Evolutionary conservation across 2,888 invertebrate genomes (phyloP).

Genomic region (Auanema sp.): DNA sequence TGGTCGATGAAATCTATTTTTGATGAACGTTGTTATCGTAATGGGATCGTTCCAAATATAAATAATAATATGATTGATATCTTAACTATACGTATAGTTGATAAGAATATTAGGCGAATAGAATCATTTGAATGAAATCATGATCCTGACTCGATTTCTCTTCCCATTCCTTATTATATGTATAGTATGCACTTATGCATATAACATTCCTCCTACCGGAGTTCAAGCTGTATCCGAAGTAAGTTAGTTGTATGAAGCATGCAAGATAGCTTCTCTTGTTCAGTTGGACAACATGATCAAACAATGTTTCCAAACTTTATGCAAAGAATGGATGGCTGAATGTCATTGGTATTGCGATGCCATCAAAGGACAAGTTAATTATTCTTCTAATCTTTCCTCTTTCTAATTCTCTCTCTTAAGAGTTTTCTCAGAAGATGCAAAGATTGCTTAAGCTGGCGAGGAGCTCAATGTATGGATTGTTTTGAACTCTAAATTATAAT

Average conservation of each 20-base stretch:
- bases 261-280: constrained; percentile 17
- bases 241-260: too few species aligned
- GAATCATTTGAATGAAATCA: too few species aligned
- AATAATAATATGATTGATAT: too few species aligned
- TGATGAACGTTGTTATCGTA: too few species aligned
- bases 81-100: too few species aligned
- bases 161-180: background rate
- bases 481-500: constrained; percentile 43
- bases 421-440: constrained; percentile 45
- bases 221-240: constrained; percentile 34
- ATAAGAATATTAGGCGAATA: too few species aligned
- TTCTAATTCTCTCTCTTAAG: constrained; percentile 19
- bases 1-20: constrained; percentile 4
- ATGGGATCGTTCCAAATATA: too few species aligned
- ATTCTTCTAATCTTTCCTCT: background rate
- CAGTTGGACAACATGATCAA: constrained; percentile 53
- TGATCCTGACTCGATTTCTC: background rate
- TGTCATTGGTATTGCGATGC: constrained; percentile 58
- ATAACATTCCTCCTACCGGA: constrained; percentile 45
- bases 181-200: constrained; percentile 13
- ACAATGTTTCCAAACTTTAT: constrained; percentile 53
- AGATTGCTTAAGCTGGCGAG: constrained; percentile 51
- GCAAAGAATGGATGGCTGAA: constrained; percentile 58
- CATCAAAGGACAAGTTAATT: constrained; percentile 45
- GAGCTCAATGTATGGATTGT: constrained; percentile 52